phyloP scores from a whole-genome alignment of 2,113 vertebrate species.

The Bothrops jararaca region DNA sequence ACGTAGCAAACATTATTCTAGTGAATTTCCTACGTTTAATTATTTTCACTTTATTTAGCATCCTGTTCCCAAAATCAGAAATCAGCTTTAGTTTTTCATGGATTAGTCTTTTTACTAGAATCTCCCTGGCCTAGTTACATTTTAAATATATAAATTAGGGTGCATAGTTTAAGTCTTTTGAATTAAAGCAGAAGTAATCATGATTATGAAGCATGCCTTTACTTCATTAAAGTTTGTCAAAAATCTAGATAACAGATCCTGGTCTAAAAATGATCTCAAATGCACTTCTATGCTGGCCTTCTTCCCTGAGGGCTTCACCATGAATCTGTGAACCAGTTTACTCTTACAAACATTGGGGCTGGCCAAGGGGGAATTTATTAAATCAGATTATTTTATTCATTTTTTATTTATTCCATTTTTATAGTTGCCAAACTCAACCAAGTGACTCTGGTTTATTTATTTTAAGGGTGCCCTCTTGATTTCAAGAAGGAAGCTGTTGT shows the following conservation, averaged over 20 bases:
- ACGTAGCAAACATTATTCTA: background rate
- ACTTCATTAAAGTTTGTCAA: background rate
- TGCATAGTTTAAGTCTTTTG: background rate
- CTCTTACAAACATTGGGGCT: background rate
- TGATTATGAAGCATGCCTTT: background rate
- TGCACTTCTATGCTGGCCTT: background rate
- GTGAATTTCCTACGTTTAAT: background rate
- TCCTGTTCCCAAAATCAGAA: background rate
- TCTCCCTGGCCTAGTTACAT: background rate
- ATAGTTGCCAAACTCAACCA: background rate
- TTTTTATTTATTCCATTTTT: background rate
- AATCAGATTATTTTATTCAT: background rate
- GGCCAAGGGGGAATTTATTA: background rate
- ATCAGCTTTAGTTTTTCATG: background rate
- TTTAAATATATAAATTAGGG: slow-evolving; percentile 3
- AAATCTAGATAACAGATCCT: background rate
- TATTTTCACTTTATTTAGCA: background rate
- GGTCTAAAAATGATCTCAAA: background rate
- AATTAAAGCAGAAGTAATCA: background rate
- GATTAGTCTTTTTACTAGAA: background rate
- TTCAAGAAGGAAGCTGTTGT: background rate
- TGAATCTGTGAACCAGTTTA: background rate
- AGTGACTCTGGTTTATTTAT: background rate
- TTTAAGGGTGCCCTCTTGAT: background rate
- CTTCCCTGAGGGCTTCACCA: background rate